Base-by-base conservation (phyloP, 2,113 vertebrate species). In the Speoplatyrhinus poulsoni region DNA sequence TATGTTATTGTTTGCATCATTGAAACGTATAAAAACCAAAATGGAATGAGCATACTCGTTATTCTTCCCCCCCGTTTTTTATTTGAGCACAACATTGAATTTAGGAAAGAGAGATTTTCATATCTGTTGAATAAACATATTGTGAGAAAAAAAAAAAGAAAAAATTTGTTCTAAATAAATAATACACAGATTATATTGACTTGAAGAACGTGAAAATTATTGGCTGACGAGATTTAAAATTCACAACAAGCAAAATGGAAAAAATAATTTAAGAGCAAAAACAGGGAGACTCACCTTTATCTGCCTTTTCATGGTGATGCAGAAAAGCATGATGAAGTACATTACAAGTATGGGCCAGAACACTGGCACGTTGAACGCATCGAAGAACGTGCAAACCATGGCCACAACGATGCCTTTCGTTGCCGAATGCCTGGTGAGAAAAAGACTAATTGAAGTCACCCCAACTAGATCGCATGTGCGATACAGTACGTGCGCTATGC, bases 311-410 rank as follows among this genome's bases (percentile, higher is more conserved):
- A 99, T 99, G 36, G 98, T 99, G 92, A 99, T 99, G 81, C 98
- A 99, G 93, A 99, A 99, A 9, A 99, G 95, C 96, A 99, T 98
- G 88, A 99, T 96, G 94, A 99, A 99, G 92, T 99, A 99, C 98
- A 99, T 98, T 84, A 99, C 98, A 68, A 99, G 95, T 88, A 99
- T 99, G 3, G 98, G 98, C 98, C 98, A 99, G 86, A 99, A 99
- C 67, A 99, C 98, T 0, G 98, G 97, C 76, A 99, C 96, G 0
- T 99, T 98, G 90, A 99, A 99, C 75, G 96, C 95, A 53, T 99
- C 98, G 0, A 99, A 99, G 94, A 98, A 99, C 3, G 98, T 99
- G 86, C 96, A 99, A 72, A 95, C 88, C 96, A 96, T 99, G 54
- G 98, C 98, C 68, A 98, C 94, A 68, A 99, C 89, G 69, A 99